Evolutionary conservation across 1,140 invertebrate genomes (phyloP), one percentile per base, ranked within the genome.

Genomic region (Drosophila nikananu): DNA sequence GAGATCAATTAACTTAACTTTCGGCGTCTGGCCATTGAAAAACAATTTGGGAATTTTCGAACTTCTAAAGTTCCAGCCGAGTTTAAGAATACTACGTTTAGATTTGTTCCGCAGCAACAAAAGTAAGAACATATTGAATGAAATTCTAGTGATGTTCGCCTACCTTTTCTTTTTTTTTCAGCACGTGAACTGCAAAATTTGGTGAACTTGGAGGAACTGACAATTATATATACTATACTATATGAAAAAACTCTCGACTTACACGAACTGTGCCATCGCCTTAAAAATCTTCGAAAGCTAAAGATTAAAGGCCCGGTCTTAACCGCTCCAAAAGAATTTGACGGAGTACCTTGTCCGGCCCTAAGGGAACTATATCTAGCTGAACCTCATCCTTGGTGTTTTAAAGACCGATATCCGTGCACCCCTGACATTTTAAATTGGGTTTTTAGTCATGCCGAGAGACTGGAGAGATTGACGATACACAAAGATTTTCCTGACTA

Each of bases 51-150:
- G 8, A 8, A 30, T 30, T 30, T 12, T 46, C 21, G 3, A 23
- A 23, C 21, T 23, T 8, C 21, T 46, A 12, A 46, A 46, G 44
- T 8, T 15, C 1, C 44, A 23, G 15, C 12, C 21, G 44, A 23
- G 5, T 15, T 23, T 46, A 23, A 15, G 1, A 23, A 15, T 1
- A 8, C 13, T 46, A 3, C 1, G 1, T 46, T 15, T 46, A 23
- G 1, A 0, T 0, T 0, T 1, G 0, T 46, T 46, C 13, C 0
- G 3, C 44, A 1, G 1, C 2, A 3, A 3, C 5, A 21, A 15
- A 2, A 4, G 44, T 46, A 46, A 3, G 12, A 23, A 15, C 23
- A 25, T 25, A 46, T 23, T 15, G 3, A 23, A 23, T 23, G 6
- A 46, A 46, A 23, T 46, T 15, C 2, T 46, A 46, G 23, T 46